Percentiles rank a stretch among this genome's conserved stretches.
phyloP scores from a whole-genome alignment of 2,113 vertebrate genomes.

The Uropsilus gracilis region DNA sequence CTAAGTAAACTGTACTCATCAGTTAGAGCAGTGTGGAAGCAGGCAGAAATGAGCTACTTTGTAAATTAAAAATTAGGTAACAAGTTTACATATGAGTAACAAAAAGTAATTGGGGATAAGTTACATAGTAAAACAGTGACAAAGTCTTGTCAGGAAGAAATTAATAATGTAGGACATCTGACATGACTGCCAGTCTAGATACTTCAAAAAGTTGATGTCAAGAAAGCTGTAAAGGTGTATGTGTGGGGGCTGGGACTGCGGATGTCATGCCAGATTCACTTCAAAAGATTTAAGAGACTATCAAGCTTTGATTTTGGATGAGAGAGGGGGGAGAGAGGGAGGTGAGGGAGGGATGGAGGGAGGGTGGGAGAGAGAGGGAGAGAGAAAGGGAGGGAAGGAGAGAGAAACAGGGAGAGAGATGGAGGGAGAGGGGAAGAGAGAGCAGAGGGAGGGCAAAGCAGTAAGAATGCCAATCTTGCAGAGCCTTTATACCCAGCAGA shows the following conservation, averaged over 20 bases:
- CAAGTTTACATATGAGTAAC: background rate
- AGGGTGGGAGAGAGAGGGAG: too few relatives aligned
- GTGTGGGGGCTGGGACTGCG: background rate
- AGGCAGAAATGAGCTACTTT: background rate
- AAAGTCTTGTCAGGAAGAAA: background rate
- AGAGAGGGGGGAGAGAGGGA: too few relatives aligned
- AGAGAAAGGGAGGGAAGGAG: too few relatives aligned
- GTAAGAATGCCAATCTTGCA: fast-evolving
- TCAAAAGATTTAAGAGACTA: background rate
- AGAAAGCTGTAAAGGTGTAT: background rate
- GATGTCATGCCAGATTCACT: background rate
- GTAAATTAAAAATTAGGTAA: background rate
- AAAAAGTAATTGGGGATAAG: background rate
- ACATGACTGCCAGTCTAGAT: background rate
- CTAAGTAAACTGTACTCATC: background rate
- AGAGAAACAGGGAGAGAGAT: too few relatives aligned
- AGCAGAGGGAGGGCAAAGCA: too few relatives aligned
- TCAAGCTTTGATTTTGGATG: background rate
- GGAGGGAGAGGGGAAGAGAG: too few relatives aligned
- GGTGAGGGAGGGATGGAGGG: too few relatives aligned
- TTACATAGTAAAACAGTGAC: background rate
- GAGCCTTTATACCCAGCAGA: background rate
- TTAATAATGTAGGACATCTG: background rate
- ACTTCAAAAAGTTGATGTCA: background rate
- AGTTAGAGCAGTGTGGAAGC: background rate